Evolutionary conservation across 2,113 vertebrate species (phyloP), one percentile per base, ranked within the genome.

Genomic region (Arvicanthis niloticus): DNA sequence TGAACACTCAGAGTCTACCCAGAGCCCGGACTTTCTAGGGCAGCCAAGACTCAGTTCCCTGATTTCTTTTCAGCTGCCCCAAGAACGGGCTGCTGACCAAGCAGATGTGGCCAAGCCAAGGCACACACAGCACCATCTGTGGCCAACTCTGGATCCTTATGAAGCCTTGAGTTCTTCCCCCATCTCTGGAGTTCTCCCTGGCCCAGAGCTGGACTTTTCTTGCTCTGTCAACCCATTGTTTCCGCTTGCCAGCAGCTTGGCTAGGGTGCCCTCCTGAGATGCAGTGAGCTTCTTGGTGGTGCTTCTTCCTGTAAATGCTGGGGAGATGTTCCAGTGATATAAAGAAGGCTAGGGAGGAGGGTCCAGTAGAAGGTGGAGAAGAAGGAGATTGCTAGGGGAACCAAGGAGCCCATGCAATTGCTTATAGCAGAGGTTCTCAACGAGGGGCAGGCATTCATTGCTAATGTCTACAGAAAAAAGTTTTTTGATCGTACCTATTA

Each of bases 221-320:
- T 68, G 62, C 58, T 5, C 77, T 85, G 87, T 78, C 76, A 90
- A 90, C 70, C 78, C 3, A 7, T 40, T 60, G 0, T 6, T 68
- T 86, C 77, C 90, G 65, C 90, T 94, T 90, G 90, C 65, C 80
- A 68, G 85, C 92, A 92, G 90, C 92, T 97, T 96, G 65, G 85
- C 34, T 89, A 37, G 65, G 42, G 72, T 70, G 78, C 70, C 67
- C 70, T 90, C 91, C 70, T 19, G 0, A 84, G 62, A 78, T 42
- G 73, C 88, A 75, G 22, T 1, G 48, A 40, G 91, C 67, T 87
- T 60, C 67, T 34, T 40, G 65, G 53, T 80, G 26, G 82, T 37
- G 72, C 58, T 91, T 89, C 67, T 75, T 53, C n/a, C 2, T 5
- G 1, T 1, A 37, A 73, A 37, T 81, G 24, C 12, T 67, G 78